phyloP scores from a whole-genome alignment of 2,888 invertebrate genomes.

The Lithophane leautieri region DNA sequence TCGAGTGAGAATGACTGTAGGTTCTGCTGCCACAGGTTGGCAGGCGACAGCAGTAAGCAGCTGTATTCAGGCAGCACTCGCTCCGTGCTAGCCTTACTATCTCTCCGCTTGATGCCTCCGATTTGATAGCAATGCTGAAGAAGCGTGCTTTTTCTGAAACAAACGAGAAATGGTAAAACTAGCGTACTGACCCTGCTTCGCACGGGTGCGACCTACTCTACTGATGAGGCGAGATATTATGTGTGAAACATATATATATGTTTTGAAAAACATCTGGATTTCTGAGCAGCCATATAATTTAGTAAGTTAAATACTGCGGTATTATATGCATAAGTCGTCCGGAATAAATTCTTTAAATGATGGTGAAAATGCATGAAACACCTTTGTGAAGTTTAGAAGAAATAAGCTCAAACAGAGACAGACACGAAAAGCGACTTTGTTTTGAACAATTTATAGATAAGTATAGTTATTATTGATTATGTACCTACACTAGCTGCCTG shows the following conservation, averaged over 20 bases:
- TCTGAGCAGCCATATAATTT: background rate
- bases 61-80: constrained; percentile 96
- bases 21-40: constrained; percentile 97
- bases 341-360: background rate
- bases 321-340: background rate
- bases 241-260: too few relatives aligned
- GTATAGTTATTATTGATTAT: too few relatives aligned
- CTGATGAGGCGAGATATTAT: background rate
- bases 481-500: too few relatives aligned
- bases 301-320: background rate
- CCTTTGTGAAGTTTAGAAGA: background rate
- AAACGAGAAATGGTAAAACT: constrained; percentile 34
- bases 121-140: constrained; percentile 96
- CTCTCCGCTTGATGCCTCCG: constrained; percentile 93
- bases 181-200: too few relatives aligned
- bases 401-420: background rate
- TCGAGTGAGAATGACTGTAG: constrained; percentile 94
- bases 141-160: constrained; percentile 92
- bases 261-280: background rate
- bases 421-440: background rate
- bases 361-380: background rate
- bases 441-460: background rate
- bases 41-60: constrained; percentile 97
- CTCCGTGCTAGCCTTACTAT: constrained; percentile 89
- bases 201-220: background rate